Conservation (phyloP, 2,888 invertebrate genomes). For the Romanomermis culicivorax region DNA sequence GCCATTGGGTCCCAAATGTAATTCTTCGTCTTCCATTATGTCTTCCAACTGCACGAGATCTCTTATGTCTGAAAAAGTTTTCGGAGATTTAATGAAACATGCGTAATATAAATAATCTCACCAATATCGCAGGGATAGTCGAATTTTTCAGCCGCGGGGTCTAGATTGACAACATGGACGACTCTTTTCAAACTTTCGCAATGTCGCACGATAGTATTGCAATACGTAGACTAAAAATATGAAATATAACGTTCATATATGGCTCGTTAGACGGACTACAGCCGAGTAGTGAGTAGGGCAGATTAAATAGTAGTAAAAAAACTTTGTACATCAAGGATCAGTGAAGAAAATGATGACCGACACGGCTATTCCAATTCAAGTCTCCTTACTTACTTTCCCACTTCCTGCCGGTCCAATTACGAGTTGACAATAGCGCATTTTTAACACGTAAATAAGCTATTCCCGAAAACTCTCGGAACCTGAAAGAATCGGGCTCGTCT, state of each 20-base stretch:
- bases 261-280: neutral
- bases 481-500: too few species aligned
- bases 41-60: constrained; percentile 72
- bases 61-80: constrained; percentile 40
- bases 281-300: too few species aligned
- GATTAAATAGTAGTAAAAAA: too few species aligned
- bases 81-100: neutral
- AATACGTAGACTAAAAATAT: constrained; percentile 63
- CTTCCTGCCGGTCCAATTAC: constrained; percentile 92
- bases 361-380: too few species aligned
- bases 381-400: constrained; percentile 80
- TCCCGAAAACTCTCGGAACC: too few species aligned
- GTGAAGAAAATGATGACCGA: too few species aligned
- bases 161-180: constrained; percentile 74
- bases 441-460: too few species aligned
- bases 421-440: constrained; percentile 55
- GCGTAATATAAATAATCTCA: constrained; percentile 13
- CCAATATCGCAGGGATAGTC: constrained; percentile 59
- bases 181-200: constrained; percentile 44
- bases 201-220: constrained; percentile 63
- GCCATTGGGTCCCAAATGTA: constrained; percentile 88
- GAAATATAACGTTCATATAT: constrained; percentile 9
- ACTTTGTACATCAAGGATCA: too few species aligned
- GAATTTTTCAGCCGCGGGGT: constrained; percentile 92
- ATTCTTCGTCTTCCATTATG: constrained; percentile 82